Evolutionary conservation across 2,888 invertebrate genomes (phyloP).

Genomic region (Resseliella maxima): DNA sequence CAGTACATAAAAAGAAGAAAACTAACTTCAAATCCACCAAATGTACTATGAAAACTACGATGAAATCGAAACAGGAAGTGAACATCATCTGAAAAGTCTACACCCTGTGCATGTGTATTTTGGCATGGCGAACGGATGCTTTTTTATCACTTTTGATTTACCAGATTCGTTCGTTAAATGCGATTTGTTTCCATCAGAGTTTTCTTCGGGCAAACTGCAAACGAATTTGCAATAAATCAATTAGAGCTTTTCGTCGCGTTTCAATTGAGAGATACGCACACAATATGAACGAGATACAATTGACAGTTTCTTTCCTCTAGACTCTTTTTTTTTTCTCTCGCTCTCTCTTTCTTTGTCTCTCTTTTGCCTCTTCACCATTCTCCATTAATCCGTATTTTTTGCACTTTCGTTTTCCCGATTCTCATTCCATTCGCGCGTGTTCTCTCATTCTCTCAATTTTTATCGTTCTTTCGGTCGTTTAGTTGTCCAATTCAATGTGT

Average conservation of each 20-base stretch:
- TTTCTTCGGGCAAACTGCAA: slow-evolving; percentile 23
- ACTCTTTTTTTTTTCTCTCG: too few species aligned
- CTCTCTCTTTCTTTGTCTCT: neutral
- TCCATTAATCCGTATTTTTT: too few species aligned
- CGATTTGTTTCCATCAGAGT: slow-evolving; percentile 15
- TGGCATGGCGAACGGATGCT: neutral
- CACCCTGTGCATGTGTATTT: neutral
- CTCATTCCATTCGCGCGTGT: neutral
- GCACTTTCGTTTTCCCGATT: neutral
- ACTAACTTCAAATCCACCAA: neutral
- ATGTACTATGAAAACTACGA: neutral
- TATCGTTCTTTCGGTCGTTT: slow-evolving; percentile 4
- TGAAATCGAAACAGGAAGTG: slow-evolving; percentile 2
- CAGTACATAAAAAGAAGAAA: neutral
- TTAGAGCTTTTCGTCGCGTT: slow-evolving; percentile 41
- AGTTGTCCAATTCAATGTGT: slow-evolving; percentile 14
- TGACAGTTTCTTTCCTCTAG: neutral
- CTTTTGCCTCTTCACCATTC: too few species aligned
- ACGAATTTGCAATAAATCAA: slow-evolving; percentile 55
- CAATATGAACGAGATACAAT: neutral
- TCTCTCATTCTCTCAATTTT: too few species aligned
- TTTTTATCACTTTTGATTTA: neutral
- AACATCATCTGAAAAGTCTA: neutral
- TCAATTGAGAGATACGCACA: slow-evolving; percentile 52
- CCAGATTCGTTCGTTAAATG: slow-evolving; percentile 6